Evolutionary conservation across 2,888 invertebrate species (phyloP).

Genomic region (Mesorhabditis sp.): DNA sequence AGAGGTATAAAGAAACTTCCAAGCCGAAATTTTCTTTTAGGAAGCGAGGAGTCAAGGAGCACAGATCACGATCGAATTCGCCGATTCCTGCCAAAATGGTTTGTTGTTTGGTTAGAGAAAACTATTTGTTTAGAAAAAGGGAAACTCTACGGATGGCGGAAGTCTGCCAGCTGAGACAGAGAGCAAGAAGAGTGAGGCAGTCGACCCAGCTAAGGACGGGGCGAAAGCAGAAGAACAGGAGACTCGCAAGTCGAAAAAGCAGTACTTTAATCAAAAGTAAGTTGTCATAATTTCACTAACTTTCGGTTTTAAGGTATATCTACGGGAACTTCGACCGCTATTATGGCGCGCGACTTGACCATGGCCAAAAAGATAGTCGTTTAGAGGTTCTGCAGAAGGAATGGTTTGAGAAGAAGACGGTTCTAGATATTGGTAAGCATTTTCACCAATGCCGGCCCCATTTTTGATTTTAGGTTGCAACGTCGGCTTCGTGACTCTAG

Average conservation of each 20-base stretch:
- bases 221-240: background rate
- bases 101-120: background rate
- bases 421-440: conserved; percentile 76
- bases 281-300: background rate
- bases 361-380: conserved; percentile 70
- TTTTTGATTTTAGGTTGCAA: conserved; percentile 71
- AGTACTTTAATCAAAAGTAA: conserved; percentile 38
- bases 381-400: conserved; percentile 75
- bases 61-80: background rate
- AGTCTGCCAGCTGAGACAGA: background rate
- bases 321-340: conserved; percentile 96
- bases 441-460: background rate
- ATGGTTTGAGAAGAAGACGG: conserved; percentile 80
- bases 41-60: background rate
- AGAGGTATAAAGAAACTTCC: background rate
- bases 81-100: conserved; percentile 2
- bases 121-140: too few relatives aligned
- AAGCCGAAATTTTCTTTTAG: background rate
- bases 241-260: conserved; percentile 23
- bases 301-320: conserved; percentile 65
- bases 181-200: conserved; percentile 5
- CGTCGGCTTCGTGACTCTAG: conserved; percentile 87
- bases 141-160: too few relatives aligned
- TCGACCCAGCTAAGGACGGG: background rate
- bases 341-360: conserved; percentile 86